These are phyloP conservation scores for Nephotettix cincticeps DNA, from an alignment of 1,140 invertebrate species.

Conservation along the genomic window DNA sequence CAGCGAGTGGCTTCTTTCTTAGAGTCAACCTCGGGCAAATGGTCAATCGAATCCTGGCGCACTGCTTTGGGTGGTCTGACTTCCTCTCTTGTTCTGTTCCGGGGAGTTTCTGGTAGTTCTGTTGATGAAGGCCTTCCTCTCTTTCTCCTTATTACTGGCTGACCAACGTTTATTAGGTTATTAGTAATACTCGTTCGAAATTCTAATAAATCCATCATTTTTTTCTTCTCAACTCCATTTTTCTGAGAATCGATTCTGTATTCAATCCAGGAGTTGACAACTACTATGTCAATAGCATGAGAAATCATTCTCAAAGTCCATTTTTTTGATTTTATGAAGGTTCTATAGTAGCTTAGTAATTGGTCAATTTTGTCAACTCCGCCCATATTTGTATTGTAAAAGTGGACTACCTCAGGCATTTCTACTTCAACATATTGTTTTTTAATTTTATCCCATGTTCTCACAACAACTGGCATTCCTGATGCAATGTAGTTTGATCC, in stretches of 20 bases:
- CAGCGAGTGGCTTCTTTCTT: conserved; percentile 30
- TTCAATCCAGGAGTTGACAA: conserved; percentile 42
- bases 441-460: conserved; percentile 42
- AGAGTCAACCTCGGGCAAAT: conserved; percentile 27
- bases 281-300: conserved; percentile 41
- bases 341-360: conserved; percentile 39
- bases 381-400: conserved; percentile 48
- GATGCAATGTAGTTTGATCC: conserved; percentile 34
- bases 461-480: conserved; percentile 31
- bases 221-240: not conserved
- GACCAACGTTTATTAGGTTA: not conserved
- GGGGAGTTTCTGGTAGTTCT: not conserved
- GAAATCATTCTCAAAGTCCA: conserved; percentile 43
- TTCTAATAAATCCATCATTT: conserved; percentile 8
- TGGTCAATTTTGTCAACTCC: conserved; percentile 45
- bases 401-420: conserved; percentile 44
- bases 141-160: not conserved
- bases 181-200: conserved; percentile 4
- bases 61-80: conserved; percentile 10
- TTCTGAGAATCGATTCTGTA: conserved; percentile 36
- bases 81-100: conserved; percentile 1
- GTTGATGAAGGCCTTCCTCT: not conserved
- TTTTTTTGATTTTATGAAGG: conserved; percentile 42
- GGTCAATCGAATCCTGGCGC: conserved; percentile 25
- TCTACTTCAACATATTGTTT: conserved; percentile 43